Evolutionary conservation across 1,140 invertebrate genomes (phyloP).

Genomic region (Galleria mellonella): DNA sequence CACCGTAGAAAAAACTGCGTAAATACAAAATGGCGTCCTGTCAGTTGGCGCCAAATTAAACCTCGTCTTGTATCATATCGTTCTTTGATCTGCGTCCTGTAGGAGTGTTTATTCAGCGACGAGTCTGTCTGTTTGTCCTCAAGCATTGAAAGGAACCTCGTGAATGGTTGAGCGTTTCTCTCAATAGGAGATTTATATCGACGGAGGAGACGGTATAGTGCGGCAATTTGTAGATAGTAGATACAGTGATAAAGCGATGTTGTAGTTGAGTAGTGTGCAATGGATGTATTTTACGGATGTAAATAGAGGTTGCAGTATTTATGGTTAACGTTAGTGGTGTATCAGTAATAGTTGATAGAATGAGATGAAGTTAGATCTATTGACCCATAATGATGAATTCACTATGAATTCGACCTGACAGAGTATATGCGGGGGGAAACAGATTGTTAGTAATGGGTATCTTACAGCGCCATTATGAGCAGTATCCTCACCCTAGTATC

Average conservation of each 20-base stretch:
- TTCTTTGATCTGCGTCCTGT: conserved; percentile 57
- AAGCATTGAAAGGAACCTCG: conserved; percentile 42
- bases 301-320: too few species aligned
- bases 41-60: conserved; percentile 67
- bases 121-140: conserved; percentile 54
- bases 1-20: conserved; percentile 16
- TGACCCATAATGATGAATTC: too few species aligned
- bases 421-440: too few species aligned
- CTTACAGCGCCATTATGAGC: too few species aligned
- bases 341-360: too few species aligned
- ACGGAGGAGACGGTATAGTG: conserved; percentile 46
- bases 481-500: too few species aligned
- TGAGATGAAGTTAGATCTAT: too few species aligned
- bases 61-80: conserved; percentile 53
- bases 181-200: conserved; percentile 70
- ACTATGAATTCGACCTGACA: too few species aligned
- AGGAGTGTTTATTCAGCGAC: conserved; percentile 55
- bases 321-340: too few species aligned
- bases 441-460: too few species aligned
- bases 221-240: conserved; percentile 66
- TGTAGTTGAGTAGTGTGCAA: neutral
- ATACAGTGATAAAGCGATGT: conserved; percentile 48
- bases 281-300: too few species aligned
- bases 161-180: conserved; percentile 52
- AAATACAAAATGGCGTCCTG: conserved; percentile 61